Percentiles rank a stretch among this genome's conserved stretches.
Conservation (phyloP, 2,888 invertebrate species). For the Mellilla xanthometata region DNA sequence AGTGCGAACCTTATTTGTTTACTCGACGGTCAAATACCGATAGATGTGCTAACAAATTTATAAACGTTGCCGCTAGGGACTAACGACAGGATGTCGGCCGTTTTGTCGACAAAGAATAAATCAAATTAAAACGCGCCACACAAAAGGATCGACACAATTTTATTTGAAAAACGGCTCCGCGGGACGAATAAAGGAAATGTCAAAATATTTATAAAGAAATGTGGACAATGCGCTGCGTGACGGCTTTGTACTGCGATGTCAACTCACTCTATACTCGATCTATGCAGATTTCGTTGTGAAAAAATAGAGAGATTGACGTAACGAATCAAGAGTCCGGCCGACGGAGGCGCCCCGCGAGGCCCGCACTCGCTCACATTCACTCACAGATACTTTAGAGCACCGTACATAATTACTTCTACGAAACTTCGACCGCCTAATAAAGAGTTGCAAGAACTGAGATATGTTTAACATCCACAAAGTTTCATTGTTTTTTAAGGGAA, state of each 20-base stretch:
- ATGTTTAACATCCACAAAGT: constrained; percentile 45
- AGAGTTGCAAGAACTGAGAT: constrained; percentile 66
- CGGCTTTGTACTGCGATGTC: constrained; percentile 71
- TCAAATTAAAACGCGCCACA: constrained; percentile 76
- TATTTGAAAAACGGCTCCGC: constrained; percentile 71
- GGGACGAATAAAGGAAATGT: constrained; percentile 76
- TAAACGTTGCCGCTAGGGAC: constrained; percentile 62
- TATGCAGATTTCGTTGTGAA: constrained; percentile 73
- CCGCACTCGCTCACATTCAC: constrained; percentile 54
- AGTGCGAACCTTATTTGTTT: constrained; percentile 63
- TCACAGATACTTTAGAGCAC: constrained; percentile 65
- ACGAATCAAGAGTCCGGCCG: constrained; percentile 62
- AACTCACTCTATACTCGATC: constrained; percentile 58
- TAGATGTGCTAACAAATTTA: constrained; percentile 68
- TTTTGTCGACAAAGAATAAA: constrained; percentile 76
- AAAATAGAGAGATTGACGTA: constrained; percentile 77
- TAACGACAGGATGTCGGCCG: constrained; percentile 67
- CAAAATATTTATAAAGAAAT: constrained; percentile 82
- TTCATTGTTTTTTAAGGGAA: constrained; percentile 53
- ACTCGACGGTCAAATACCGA: constrained; percentile 66
- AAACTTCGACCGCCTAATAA: constrained; percentile 67
- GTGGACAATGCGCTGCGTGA: constrained; percentile 72
- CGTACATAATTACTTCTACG: constrained; percentile 78
- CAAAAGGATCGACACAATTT: constrained; percentile 75
- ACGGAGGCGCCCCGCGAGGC: constrained; percentile 68